A percentile compares a stretch with the other conserved stretches of the same genome.
Conservation (phyloP, 2,797 vertebrate species). For the Arctocebus calabarensis region DNA sequence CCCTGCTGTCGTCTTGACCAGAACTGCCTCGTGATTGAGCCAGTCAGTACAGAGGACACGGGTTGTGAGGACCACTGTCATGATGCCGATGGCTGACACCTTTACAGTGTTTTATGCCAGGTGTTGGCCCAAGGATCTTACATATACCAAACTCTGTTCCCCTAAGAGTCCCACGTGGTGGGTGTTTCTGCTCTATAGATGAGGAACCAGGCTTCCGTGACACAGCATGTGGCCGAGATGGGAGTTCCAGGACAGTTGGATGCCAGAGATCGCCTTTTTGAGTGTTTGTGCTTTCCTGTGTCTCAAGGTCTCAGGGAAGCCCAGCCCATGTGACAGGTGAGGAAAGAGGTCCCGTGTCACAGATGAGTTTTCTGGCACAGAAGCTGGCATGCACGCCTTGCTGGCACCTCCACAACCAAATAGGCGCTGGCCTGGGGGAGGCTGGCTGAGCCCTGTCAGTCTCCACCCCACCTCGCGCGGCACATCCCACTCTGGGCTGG, state of each 20-base stretch:
- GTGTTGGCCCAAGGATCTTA: not conserved
- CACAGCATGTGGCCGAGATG: not conserved
- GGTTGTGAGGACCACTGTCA: accelerated
- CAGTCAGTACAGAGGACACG: not conserved
- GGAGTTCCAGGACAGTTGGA: not conserved
- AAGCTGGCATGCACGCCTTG: not conserved
- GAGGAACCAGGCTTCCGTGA: not conserved
- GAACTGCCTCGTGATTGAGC: not conserved
- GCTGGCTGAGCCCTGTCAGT: not conserved
- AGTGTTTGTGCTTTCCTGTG: not conserved
- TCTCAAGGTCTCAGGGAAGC: not conserved
- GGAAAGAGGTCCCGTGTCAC: not conserved
- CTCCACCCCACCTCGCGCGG: not conserved
- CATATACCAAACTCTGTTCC: not conserved
- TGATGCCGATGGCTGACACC: accelerated
- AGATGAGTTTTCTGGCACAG: accelerated
- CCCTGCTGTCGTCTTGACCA: not conserved
- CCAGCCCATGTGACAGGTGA: not conserved
- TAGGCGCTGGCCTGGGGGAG: not conserved
- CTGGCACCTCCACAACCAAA: accelerated
- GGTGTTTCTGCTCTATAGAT: not conserved
- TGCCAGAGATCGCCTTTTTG: accelerated
- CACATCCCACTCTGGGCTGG: not conserved
- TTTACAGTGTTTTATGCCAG: not conserved
- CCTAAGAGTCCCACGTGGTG: accelerated